phyloP scores from a whole-genome alignment of 2,888 invertebrate species.

The Meta bourneti region DNA sequence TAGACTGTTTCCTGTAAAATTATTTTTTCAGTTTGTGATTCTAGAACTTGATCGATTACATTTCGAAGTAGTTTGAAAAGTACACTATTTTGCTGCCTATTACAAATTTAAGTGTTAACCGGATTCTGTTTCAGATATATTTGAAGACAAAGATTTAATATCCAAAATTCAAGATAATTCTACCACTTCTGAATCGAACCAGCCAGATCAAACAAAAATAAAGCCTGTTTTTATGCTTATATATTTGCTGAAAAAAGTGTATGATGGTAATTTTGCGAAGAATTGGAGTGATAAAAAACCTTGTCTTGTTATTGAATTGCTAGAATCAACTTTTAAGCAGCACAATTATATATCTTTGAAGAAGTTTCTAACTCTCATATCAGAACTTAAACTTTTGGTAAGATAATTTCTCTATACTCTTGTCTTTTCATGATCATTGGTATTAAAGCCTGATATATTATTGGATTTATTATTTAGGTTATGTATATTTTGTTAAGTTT shows the following conservation, averaged over 20 bases:
- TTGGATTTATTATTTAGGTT: no score
- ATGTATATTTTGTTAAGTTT: no score
- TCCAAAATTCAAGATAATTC: conserved; percentile 16
- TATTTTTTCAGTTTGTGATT: not conserved
- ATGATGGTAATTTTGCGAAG: not conserved
- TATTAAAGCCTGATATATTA: no score
- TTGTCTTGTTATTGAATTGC: conserved; percentile 23
- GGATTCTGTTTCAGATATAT: conserved; percentile 26
- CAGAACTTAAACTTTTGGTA: conserved; percentile 56
- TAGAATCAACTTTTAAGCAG: conserved; percentile 48
- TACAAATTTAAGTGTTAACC: not conserved
- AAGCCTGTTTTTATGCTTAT: conserved; percentile 38
- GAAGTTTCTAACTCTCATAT: conserved; percentile 38
- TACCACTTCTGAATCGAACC: not conserved
- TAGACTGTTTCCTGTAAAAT: no score
- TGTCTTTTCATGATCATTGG: no score
- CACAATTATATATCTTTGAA: conserved; percentile 54
- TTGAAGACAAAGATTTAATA: conserved; percentile 39
- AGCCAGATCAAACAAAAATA: conserved; percentile 11
- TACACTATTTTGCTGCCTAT: not conserved
- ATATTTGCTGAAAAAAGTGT: conserved; percentile 20
- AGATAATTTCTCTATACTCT: not conserved
- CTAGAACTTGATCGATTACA: not conserved
- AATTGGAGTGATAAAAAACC: not conserved
- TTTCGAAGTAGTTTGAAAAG: not conserved